phyloP scores from a whole-genome alignment of 2,113 vertebrate species.

The Chinchilla lanigera region DNA sequence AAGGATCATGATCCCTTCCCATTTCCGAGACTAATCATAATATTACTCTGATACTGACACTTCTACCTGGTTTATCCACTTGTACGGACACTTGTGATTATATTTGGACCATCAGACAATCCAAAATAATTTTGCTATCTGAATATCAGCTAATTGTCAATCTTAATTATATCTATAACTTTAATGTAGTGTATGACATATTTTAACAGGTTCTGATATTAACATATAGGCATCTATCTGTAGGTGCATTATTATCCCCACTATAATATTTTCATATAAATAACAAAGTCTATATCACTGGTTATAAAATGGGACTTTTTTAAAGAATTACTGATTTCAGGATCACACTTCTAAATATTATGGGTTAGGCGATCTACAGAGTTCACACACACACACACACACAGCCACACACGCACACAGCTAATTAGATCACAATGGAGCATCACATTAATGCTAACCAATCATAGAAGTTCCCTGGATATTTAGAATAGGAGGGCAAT shows the following conservation, averaged over 20 bases:
- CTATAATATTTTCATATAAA: slow-evolving; percentile 34
- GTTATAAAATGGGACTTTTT: not conserved
- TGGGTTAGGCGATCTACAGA: not conserved
- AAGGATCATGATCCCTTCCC: not conserved
- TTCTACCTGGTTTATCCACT: not conserved
- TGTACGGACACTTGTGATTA: not conserved
- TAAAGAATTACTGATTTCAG: not conserved
- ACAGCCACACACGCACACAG: not conserved
- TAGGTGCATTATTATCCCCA: not conserved
- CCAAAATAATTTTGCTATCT: not conserved
- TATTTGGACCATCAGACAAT: not conserved
- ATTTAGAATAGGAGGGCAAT: not conserved
- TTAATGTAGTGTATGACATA: not conserved
- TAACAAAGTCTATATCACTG: not conserved
- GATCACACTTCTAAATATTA: not conserved
- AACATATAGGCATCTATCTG: not conserved
- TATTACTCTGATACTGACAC: slow-evolving; percentile 6
- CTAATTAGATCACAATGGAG: not conserved
- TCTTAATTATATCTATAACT: not conserved
- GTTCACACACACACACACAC: not conserved
- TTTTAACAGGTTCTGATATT: slow-evolving; percentile 14
- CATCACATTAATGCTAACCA: not conserved
- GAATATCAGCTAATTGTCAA: not conserved
- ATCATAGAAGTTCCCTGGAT: not conserved
- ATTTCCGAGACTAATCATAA: slow-evolving; percentile 10